phyloP scores from a whole-genome alignment of 2,113 vertebrate species.

The Anguilla rostrata region DNA sequence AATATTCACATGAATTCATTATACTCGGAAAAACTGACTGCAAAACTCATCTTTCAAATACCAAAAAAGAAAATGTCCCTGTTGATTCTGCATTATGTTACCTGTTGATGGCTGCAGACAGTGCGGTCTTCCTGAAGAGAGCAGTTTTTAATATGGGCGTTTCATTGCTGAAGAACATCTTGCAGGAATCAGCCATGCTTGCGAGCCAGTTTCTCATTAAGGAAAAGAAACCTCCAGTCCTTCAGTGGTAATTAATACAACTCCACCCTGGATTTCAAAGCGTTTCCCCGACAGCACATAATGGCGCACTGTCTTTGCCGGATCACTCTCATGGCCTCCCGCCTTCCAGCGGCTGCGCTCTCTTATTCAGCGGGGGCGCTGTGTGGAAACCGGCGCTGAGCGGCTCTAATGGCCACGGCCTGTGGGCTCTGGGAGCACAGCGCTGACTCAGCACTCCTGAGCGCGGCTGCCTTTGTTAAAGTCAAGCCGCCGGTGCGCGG shows the following conservation, averaged over 20 bases:
- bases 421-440: neutral
- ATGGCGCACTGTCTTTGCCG: neutral
- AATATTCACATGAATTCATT: neutral
- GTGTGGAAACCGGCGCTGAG: neutral
- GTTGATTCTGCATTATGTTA: neutral
- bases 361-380: neutral
- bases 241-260: conserved; percentile 26
- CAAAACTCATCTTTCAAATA: neutral
- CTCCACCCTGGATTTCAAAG: neutral
- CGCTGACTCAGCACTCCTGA: neutral
- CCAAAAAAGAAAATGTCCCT: neutral
- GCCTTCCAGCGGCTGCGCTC: neutral
- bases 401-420: neutral
- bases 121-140: neutral
- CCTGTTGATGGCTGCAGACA: neutral
- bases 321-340: neutral
- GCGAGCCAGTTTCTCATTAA: conserved; percentile 44
- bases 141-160: neutral
- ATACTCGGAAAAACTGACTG: neutral
- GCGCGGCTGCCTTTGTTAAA: neutral
- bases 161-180: conserved; percentile 17
- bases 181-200: neutral
- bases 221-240: neutral
- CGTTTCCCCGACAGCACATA: neutral
- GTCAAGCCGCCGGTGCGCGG: neutral